phyloP scores from a whole-genome alignment of 2,888 invertebrate genomes.

The Barypeithes pellucidus region DNA sequence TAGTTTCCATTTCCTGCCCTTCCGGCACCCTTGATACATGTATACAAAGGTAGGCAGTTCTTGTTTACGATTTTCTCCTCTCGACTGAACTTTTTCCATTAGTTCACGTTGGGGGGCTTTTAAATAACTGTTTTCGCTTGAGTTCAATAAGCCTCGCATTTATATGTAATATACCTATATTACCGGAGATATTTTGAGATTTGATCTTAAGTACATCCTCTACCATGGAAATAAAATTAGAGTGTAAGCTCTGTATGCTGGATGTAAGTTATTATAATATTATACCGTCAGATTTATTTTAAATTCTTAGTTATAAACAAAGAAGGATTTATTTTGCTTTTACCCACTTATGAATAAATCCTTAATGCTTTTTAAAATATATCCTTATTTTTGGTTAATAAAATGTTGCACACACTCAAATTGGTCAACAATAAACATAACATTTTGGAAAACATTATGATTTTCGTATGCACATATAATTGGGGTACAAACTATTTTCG shows the following conservation, averaged over 20 bases:
- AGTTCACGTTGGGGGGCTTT: conserved; percentile 6
- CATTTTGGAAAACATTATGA: no score
- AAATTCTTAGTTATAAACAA: not conserved
- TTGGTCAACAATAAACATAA: no score
- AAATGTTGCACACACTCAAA: no score
- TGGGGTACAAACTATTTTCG: no score
- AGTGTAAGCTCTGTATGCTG: not conserved
- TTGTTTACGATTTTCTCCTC: conserved; percentile 21
- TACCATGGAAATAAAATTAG: not conserved
- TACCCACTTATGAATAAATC: no score
- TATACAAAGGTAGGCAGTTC: not conserved
- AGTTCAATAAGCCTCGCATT: not conserved
- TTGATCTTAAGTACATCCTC: conserved; percentile 5
- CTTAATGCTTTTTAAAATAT: no score
- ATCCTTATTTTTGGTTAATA: no score
- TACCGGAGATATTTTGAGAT: conserved; percentile 2
- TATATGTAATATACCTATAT: not conserved
- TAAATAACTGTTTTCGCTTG: conserved; percentile 28
- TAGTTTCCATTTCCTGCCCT: conserved; percentile 16
- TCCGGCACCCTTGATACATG: conserved; percentile 13
- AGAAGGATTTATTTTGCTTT: not conserved
- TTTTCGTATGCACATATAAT: no score
- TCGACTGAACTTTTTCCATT: conserved; percentile 31
- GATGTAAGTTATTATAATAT: not conserved
- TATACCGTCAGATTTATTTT: not conserved